Base-by-base conservation (phyloP, 2,888 invertebrate genomes). In the Microctonus aethiopoides region DNA sequence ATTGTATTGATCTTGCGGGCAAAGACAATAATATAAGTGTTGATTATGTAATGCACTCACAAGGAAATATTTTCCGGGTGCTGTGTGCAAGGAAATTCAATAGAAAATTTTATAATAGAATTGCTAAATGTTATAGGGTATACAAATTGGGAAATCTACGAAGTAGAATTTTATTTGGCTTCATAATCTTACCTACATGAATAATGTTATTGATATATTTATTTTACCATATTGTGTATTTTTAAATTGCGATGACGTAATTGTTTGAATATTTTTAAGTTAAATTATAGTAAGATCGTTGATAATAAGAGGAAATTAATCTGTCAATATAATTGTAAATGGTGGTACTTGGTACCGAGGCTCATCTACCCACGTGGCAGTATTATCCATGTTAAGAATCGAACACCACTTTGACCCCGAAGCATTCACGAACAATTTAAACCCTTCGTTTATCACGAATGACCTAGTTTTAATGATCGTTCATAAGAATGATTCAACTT, bases 391-490 rank as follows among this genome's bases (percentile, higher is more conserved):
- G 34, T 57, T 26, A 16, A 16, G n/a, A 16, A 57, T 57, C 57
- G 56, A 13, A 20, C 7, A 10, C 57, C 57, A 34, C 57, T 34
- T 34, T 13, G 34, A 20, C 32, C 46, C 46, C 46, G 29, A 29
- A 29, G 29, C 16, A 16, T 39, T 46, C n/a, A 46, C 46, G 16
- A 46, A 29, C 29, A 57, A 57, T 57, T 57, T 57, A 29, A n/a
- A 32, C 26, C 57, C 32, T 32, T 32, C n/a, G 34, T 32, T 57
- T 5, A 57, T 56, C 70, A 73, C 74, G 74, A 72, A 70, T 77
- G 79, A 80, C 76, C 79, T 75, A 76, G 72, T 77, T 80, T 29
- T 20, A 63, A n/a, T n/a, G n/a, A n/a, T n/a, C n/a, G n/a, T 51
- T 32, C 29, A 34, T n/a, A 63, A 41, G 32, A 51, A n/a, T 16